Evolutionary conservation across 2,113 vertebrate genomes (phyloP).

Genomic region (Odontophorus gujanensis): DNA sequence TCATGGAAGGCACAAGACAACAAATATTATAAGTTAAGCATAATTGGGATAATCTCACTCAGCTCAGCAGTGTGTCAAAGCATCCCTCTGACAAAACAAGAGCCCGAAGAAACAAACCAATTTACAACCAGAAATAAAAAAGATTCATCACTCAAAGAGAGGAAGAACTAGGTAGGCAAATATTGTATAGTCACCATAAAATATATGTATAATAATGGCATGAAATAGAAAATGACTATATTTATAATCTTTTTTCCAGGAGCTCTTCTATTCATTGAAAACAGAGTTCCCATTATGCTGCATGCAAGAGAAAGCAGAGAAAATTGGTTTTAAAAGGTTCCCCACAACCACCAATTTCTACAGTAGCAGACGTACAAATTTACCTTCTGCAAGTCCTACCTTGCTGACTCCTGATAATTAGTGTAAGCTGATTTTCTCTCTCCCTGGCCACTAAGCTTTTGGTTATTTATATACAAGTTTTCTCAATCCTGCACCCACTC

Average conservation of each 20-base stretch:
- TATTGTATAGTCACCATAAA: conserved; percentile 49
- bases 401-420: conserved; percentile 3
- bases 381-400: not conserved
- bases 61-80: conserved; percentile 47
- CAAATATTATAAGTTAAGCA: not conserved
- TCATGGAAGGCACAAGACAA: not conserved
- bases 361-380: not conserved
- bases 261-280: conserved; percentile 13
- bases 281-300: conserved; percentile 29
- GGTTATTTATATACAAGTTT: not conserved
- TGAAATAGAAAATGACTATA: conserved; percentile 53
- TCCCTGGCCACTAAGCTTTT: not conserved
- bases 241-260: conserved; percentile 37
- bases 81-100: conserved; percentile 41
- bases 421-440: conserved; percentile 31
- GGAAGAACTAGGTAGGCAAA: conserved; percentile 15
- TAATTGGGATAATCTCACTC: conserved; percentile 47
- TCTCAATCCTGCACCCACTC: not conserved
- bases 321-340: conserved; percentile 30
- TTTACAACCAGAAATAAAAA: conserved; percentile 60
- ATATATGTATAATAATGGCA: conserved; percentile 45
- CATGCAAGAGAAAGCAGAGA: not conserved
- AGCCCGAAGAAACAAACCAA: conserved; percentile 56
- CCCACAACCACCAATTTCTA: not conserved
- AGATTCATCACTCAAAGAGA: conserved; percentile 39